Conservation (phyloP, 2,888 invertebrate species). For the Sicus ferrugineus region DNA sequence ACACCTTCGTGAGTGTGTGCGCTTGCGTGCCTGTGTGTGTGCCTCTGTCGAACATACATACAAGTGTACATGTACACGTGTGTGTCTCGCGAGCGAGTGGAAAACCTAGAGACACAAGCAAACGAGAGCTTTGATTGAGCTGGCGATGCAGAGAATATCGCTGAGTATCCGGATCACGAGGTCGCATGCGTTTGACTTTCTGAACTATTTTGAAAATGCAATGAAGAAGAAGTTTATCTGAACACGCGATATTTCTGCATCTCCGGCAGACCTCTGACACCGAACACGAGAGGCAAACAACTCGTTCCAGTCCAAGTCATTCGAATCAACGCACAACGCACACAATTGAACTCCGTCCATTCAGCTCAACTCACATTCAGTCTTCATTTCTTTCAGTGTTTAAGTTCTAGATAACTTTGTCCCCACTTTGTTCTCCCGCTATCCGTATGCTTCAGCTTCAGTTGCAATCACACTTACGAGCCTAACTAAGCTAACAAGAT, state of each 20-base stretch:
- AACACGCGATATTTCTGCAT: too few species aligned
- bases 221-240: too few species aligned
- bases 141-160: neutral
- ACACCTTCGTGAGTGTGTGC: neutral
- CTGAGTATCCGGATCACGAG: too few species aligned
- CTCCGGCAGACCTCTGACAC: too few species aligned
- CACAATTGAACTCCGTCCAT: neutral
- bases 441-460: neutral
- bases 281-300: too few species aligned
- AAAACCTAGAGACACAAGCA: neutral
- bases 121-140: neutral
- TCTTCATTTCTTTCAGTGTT: neutral
- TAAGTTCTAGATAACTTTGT: too few species aligned
- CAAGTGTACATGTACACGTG: neutral
- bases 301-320: neutral
- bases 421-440: neutral
- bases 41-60: neutral
- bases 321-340: neutral
- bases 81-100: neutral
- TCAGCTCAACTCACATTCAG: neutral
- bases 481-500: slow-evolving; percentile 21
- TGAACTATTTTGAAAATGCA: too few species aligned
- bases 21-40: neutral
- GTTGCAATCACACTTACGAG: neutral
- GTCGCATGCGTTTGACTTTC: too few species aligned